Base-by-base conservation (phyloP, 2,888 invertebrate genomes). In the Drosophila fulvimacula region DNA sequence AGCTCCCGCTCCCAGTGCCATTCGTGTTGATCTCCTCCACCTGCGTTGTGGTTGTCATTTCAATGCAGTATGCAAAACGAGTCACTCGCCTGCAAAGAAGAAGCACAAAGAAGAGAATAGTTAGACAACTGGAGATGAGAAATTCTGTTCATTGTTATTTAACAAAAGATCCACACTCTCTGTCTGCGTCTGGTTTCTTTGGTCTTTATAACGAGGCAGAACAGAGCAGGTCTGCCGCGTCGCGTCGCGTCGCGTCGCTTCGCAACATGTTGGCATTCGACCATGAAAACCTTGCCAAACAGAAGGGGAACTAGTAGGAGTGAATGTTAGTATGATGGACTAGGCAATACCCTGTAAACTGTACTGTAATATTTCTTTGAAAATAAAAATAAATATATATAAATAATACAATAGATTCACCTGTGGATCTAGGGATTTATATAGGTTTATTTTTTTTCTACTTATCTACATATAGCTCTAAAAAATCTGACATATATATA, bases 31-130 rank as follows among this genome's bases (percentile, higher is more conserved):
- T 69, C 76, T 88, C 87, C 79, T 88, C 87, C 79, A 65, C 53
- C 72, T 88, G 87, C 67, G 65, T 80, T 66, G 78, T 77, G 59
- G 87, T 83, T 78, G 87, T 86, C 89, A 83, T 83, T 68, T 65
- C 62, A 5, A 15, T 63, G 67, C 62, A 72, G 73, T 76, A n/a
- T 65, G 48, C 46, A 36, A 46, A 46, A 24, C 56, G 60, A 53
- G 51, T 66, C 64, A 36, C 36, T 57, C 32, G 62, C 36, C 81
- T 82, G 66, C 44, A 52, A 48, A 27, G 69, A 63, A 32, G 39
- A 57, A 52, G 36, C 30, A 74, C n/a, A 38, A 57, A 44, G 17
- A 32, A 19, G 15, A 46, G 13, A 46, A 59, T 51, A 27, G 59
- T 64, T 21, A 51, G 36, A 51, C 19, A 17, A 64, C 34, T 51